phyloP scores from a whole-genome alignment of 2,888 invertebrate species.

The Cantharis rufa region DNA sequence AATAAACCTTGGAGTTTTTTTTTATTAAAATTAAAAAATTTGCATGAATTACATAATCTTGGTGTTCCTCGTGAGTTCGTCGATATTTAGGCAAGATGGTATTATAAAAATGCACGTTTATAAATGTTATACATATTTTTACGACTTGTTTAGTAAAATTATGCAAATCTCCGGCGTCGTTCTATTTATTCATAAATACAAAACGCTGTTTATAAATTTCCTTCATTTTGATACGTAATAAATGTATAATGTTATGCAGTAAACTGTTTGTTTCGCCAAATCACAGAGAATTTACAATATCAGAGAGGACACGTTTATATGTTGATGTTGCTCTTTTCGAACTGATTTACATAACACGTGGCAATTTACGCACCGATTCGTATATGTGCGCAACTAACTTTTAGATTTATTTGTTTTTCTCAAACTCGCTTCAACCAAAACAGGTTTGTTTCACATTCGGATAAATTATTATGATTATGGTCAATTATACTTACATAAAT shows the following conservation, averaged over 20 bases:
- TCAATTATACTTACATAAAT: constrained; percentile 5
- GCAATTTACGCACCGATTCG: constrained; percentile 24
- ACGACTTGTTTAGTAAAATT: neutral
- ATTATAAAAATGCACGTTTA: neutral
- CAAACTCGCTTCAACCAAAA: constrained; percentile 14
- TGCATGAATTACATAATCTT: neutral
- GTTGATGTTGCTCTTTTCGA: constrained; percentile 18
- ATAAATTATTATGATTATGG: constrained; percentile 20
- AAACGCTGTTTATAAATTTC: neutral
- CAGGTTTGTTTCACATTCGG: constrained; percentile 16
- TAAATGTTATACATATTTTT: neutral
- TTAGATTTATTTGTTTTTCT: constrained; percentile 28
- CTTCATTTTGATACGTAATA: neutral
- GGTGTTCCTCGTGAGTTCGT: neutral
- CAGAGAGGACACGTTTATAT: constrained; percentile 22
- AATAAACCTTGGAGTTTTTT: neutral
- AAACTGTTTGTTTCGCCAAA: constrained; percentile 22
- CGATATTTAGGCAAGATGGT: neutral
- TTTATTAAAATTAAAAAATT: neutral
- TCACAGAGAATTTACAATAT: constrained; percentile 25
- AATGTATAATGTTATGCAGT: neutral
- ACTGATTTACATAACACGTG: constrained; percentile 30
- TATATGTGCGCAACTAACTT: constrained; percentile 15
- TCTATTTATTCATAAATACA: neutral
- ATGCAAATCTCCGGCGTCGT: neutral